Conservation (phyloP, 2,797 vertebrate genomes). For the Lacerta agilis region DNA sequence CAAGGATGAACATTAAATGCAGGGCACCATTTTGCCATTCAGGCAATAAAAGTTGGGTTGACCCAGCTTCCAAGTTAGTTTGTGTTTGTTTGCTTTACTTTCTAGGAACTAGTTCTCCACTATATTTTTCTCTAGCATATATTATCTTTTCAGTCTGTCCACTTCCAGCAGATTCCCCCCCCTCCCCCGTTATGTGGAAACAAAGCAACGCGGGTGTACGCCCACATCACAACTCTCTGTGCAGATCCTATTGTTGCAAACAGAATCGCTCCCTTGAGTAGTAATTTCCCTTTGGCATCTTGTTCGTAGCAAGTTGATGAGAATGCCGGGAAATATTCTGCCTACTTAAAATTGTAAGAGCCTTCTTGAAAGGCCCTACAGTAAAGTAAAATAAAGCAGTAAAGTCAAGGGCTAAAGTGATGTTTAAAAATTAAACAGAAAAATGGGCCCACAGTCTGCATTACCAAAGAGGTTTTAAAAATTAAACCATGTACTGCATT, state of each 20-base stretch:
- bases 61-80: neutral
- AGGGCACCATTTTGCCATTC: too few species aligned
- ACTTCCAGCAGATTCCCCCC: neutral
- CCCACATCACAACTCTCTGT: neutral
- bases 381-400: constrained; percentile 50
- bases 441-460: constrained; percentile 64
- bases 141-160: neutral
- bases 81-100: neutral
- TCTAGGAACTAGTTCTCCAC: neutral
- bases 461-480: constrained; percentile 61
- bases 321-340: constrained; percentile 17
- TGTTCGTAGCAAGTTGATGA: constrained; percentile 1
- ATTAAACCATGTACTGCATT: constrained; percentile 66
- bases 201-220: neutral
- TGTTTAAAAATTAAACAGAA: constrained; percentile 69
- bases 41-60: neutral
- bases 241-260: neutral
- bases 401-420: constrained; percentile 44
- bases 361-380: constrained; percentile 12
- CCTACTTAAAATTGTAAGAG: constrained; percentile 16
- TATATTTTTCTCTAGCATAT: neutral
- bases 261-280: neutral
- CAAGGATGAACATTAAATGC: neutral
- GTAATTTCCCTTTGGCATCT: neutral
- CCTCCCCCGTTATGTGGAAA: neutral